These are phyloP conservation scores for Mormoops blainvillei DNA, from an alignment of 2,113 vertebrate species.

Conservation along the genomic window DNA sequence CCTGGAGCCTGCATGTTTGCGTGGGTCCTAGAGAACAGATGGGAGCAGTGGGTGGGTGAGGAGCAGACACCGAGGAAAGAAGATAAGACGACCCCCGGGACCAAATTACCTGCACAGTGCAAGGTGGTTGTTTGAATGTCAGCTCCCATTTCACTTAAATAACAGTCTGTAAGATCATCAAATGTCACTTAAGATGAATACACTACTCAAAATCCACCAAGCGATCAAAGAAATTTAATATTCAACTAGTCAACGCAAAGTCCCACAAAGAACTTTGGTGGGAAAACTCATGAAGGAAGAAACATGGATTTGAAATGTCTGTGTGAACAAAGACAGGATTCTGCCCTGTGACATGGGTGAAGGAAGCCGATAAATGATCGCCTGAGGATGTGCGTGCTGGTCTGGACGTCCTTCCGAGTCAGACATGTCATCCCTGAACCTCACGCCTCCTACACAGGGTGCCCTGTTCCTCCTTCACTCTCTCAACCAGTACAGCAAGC, in stretches of 20 bases:
- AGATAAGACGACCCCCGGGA: neutral
- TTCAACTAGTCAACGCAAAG: neutral
- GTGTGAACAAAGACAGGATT: neutral
- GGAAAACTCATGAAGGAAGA: neutral
- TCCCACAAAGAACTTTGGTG: neutral
- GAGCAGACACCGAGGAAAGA: neutral
- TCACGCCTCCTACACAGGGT: neutral
- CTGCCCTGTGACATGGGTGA: neutral
- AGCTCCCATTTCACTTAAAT: neutral
- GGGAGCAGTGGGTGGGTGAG: neutral
- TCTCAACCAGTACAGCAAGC: neutral
- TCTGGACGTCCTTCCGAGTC: neutral
- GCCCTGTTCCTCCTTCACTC: neutral
- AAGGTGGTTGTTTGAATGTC: rapidly evolving
- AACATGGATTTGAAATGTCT: rapidly evolving
- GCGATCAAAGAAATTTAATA: neutral
- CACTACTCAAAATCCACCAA: neutral
- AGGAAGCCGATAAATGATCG: rapidly evolving
- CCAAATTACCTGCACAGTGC: neutral
- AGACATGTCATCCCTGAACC: neutral
- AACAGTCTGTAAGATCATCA: neutral
- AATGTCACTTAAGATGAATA: neutral
- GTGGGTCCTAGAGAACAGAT: neutral
- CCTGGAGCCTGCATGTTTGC: too few species aligned
- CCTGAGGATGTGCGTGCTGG: neutral